Evolutionary conservation across 2,888 invertebrate genomes (phyloP).

Genomic region (Athalia cordata): DNA sequence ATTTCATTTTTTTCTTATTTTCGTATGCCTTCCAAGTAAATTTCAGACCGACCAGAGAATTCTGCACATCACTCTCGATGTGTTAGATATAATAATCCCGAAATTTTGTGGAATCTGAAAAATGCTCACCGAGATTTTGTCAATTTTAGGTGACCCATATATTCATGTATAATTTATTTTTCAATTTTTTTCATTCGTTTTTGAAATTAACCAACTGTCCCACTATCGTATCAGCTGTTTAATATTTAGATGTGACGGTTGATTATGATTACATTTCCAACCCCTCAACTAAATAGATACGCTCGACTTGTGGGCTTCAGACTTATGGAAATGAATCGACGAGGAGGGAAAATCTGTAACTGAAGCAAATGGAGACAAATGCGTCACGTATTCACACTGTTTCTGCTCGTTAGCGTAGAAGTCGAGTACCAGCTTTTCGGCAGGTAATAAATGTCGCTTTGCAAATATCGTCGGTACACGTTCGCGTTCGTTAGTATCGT

Average conservation of each 20-base stretch:
- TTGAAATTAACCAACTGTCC: background rate
- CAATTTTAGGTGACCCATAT: no score
- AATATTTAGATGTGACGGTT: slow-evolving; percentile 14
- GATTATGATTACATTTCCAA: slow-evolving; percentile 18
- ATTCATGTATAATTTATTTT: no score
- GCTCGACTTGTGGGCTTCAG: slow-evolving; percentile 10
- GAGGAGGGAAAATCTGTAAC: slow-evolving; percentile 12
- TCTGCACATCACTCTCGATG: no score
- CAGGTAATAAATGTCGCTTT: slow-evolving; percentile 39
- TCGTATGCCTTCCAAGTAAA: no score
- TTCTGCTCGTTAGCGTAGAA: slow-evolving; percentile 31
- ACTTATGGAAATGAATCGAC: slow-evolving; percentile 43
- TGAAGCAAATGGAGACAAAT: slow-evolving; percentile 42
- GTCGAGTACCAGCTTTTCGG: slow-evolving; percentile 11
- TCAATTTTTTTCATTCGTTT: no score
- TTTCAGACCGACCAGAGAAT: no score
- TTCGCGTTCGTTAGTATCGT: background rate
- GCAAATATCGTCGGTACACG: background rate
- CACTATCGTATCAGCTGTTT: background rate
- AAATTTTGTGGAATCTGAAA: background rate
- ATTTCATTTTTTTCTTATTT: background rate
- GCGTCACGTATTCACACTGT: slow-evolving; percentile 40
- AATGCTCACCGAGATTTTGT: background rate
- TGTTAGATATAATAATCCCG: no score
- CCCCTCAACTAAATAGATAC: slow-evolving; percentile 7